Evolutionary conservation across 2,797 vertebrate genomes (phyloP).

Genomic region (Urocyon cinereoargenteus): DNA sequence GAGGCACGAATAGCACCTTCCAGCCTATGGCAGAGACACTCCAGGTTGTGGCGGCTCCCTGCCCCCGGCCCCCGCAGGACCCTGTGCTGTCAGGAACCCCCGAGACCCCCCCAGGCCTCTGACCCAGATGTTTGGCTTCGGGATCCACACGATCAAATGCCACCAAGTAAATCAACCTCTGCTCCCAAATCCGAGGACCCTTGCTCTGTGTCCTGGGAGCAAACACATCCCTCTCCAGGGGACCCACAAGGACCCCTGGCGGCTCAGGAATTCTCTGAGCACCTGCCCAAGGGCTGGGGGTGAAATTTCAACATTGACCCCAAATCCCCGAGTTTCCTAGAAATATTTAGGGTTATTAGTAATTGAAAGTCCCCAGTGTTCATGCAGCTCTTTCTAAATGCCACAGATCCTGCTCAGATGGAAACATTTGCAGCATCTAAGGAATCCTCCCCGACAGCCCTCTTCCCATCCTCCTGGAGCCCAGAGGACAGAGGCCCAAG

Average conservation of each 20-base stretch:
- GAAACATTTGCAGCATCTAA: rapidly evolving
- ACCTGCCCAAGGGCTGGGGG: not conserved
- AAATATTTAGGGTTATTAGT: rapidly evolving
- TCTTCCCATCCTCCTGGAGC: rapidly evolving
- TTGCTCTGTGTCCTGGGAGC: not conserved
- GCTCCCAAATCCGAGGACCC: rapidly evolving
- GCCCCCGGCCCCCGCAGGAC: rapidly evolving
- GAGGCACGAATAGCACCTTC: no score
- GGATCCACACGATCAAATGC: no score
- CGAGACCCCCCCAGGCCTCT: rapidly evolving
- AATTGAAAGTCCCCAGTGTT: rapidly evolving
- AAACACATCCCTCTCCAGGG: not conserved
- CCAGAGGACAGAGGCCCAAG: not conserved
- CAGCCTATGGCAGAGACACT: no score
- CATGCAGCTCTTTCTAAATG: not conserved
- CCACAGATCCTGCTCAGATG: rapidly evolving
- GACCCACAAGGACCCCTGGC: not conserved
- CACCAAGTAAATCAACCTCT: rapidly evolving
- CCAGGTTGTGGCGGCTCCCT: not conserved
- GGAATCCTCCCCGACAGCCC: rapidly evolving
- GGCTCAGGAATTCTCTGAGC: rapidly evolving
- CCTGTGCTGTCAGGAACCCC: rapidly evolving
- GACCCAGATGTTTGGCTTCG: rapidly evolving
- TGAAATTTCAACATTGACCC: rapidly evolving
- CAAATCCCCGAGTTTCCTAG: not conserved